Evolutionary conservation across 1,140 invertebrate species (phyloP).

Genomic region (Oreohelix idahoensis): DNA sequence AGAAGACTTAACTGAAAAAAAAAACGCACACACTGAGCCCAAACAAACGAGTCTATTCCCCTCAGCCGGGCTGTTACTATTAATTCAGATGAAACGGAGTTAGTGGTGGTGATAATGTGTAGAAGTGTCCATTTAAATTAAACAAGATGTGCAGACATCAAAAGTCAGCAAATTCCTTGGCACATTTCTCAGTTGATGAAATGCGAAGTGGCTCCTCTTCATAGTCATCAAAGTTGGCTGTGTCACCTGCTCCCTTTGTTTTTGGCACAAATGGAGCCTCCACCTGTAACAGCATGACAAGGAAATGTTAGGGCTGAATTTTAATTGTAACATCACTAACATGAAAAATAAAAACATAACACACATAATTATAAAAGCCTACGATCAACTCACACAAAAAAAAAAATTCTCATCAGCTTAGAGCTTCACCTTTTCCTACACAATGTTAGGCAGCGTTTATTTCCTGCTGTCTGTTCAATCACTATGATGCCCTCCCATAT

Average conservation of each 20-base stretch:
- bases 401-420: too few relatives aligned
- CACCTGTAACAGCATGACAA: constrained; percentile 63
- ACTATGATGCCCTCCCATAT: too few relatives aligned
- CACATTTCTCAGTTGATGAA: constrained; percentile 74
- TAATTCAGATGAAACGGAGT: neutral
- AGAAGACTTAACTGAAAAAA: constrained; percentile 21
- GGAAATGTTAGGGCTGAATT: too few relatives aligned
- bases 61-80: neutral
- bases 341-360: too few relatives aligned
- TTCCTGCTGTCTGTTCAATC: too few relatives aligned
- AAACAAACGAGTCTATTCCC: neutral
- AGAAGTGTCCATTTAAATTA: neutral
- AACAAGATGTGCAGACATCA: constrained; percentile 54
- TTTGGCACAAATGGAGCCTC: constrained; percentile 76
- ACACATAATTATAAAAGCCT: too few relatives aligned
- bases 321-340: too few relatives aligned
- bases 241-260: constrained; percentile 75
- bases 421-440: too few relatives aligned
- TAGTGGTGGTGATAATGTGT: constrained; percentile 3
- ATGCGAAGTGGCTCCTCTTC: constrained; percentile 76
- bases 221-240: constrained; percentile 78
- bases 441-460: too few relatives aligned
- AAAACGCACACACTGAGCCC: neutral
- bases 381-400: too few relatives aligned
- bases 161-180: constrained; percentile 78